Conservation (phyloP, 2,888 invertebrate genomes). For the Hydroisotoma schaefferi region DNA sequence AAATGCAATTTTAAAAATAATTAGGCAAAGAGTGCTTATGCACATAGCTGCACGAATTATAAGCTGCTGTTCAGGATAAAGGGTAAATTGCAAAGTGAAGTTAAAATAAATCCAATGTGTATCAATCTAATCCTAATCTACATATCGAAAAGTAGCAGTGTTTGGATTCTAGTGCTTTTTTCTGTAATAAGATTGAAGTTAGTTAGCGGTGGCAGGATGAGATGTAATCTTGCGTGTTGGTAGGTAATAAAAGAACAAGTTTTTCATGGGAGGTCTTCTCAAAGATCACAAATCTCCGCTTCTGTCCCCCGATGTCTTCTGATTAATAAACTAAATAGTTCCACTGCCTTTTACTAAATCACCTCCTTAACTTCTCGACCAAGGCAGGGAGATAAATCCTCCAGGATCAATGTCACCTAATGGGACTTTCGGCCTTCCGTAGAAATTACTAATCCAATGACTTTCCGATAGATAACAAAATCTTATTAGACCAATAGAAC, state of each 20-base stretch:
- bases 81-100: no score
- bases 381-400: constrained; percentile 2
- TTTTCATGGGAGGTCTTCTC: constrained; percentile 44
- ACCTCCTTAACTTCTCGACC: not conserved
- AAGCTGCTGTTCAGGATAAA: no score
- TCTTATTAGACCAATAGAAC: no score
- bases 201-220: constrained; percentile 4
- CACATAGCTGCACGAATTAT: no score
- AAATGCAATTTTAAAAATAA: no score
- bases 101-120: no score
- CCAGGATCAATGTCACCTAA: not conserved
- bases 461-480: no score
- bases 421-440: not conserved
- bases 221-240: constrained; percentile 46
- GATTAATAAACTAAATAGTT: not conserved
- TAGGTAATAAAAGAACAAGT: constrained; percentile 42
- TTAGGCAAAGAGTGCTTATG: no score
- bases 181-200: constrained; percentile 4
- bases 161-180: not conserved
- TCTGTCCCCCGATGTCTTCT: not conserved
- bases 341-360: constrained; percentile 1
- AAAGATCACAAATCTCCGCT: constrained; percentile 11
- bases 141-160: no score
- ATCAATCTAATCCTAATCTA: no score
- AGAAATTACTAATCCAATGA: no score